phyloP scores from a whole-genome alignment of 1,140 invertebrate species.

The Homalodisca vitripennis region DNA sequence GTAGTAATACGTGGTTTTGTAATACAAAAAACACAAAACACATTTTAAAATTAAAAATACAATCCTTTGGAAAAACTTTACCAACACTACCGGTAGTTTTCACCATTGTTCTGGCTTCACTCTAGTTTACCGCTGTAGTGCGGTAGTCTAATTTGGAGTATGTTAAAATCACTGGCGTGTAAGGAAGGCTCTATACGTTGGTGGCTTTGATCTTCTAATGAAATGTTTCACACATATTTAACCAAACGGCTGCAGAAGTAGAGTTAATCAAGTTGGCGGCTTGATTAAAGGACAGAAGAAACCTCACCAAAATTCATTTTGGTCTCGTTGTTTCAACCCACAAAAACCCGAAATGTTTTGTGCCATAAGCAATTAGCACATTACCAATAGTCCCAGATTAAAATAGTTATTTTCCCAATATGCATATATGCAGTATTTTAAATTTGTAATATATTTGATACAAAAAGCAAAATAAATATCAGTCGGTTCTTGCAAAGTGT shows the following conservation, averaged over 20 bases:
- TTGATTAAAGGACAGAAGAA: not conserved
- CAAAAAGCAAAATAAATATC: too few relatives aligned
- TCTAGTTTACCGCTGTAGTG: too few relatives aligned
- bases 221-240: constrained; percentile 18
- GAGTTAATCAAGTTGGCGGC: not conserved
- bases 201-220: constrained; percentile 4
- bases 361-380: not conserved
- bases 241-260: not conserved
- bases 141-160: constrained; percentile 4
- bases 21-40: too few relatives aligned
- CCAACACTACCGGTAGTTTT: too few relatives aligned
- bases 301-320: not conserved
- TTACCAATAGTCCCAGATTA: not conserved
- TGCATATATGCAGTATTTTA: not conserved
- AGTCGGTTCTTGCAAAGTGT: too few relatives aligned
- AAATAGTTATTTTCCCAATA: not conserved
- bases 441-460: too few relatives aligned
- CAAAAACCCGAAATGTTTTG: not conserved
- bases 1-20: too few relatives aligned
- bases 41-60: too few relatives aligned
- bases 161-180: constrained; percentile 6
- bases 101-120: too few relatives aligned
- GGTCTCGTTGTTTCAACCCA: not conserved
- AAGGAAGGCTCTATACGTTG: not conserved
- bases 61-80: too few relatives aligned